A percentile compares a stretch with the other conserved stretches of the same genome.
phyloP scores from a whole-genome alignment of 1,140 invertebrate species.

The Colletes latitarsis region DNA sequence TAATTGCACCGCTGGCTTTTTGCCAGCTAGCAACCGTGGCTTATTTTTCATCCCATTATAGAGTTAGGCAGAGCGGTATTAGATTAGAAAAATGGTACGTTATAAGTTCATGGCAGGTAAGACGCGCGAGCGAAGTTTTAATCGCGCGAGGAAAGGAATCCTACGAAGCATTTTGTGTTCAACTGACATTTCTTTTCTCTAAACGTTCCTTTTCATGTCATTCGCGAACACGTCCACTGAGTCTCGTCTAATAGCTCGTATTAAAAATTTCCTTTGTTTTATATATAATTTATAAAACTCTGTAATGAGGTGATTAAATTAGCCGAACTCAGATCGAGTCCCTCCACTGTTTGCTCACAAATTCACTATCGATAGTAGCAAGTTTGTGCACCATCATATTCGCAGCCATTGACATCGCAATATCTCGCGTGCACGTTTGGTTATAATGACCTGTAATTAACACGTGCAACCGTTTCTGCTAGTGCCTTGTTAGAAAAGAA shows the following conservation, averaged over 20 bases:
- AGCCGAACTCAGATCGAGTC: conserved; percentile 55
- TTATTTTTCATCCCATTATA: conserved; percentile 56
- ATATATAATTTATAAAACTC: conserved; percentile 21
- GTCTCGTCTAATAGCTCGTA: not conserved
- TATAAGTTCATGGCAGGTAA: not conserved
- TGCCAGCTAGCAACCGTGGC: conserved; percentile 17
- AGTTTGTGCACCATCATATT: conserved; percentile 36
- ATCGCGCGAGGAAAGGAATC: not conserved
- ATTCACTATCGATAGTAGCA: conserved; percentile 41
- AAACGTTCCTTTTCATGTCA: not conserved
- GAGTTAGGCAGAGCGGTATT: conserved; percentile 34
- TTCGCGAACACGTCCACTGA: not conserved
- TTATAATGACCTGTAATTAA: not conserved
- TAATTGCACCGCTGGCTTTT: conserved; percentile 38
- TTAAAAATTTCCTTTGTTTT: not conserved
- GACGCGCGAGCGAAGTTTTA: not conserved
- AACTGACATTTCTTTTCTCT: not conserved
- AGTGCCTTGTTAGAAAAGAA: conserved; percentile 2
- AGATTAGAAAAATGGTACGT: conserved; percentile 11
- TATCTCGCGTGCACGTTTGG: conserved; percentile 18
- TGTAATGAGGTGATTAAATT: conserved; percentile 61
- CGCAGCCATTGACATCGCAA: conserved; percentile 55
- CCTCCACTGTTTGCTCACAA: conserved; percentile 66
- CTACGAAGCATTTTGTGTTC: not conserved
- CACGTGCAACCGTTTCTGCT: not conserved